These are phyloP conservation scores for Zaprionus davidi DNA, from an alignment of 1,140 invertebrate genomes.

Conservation along the genomic window DNA sequence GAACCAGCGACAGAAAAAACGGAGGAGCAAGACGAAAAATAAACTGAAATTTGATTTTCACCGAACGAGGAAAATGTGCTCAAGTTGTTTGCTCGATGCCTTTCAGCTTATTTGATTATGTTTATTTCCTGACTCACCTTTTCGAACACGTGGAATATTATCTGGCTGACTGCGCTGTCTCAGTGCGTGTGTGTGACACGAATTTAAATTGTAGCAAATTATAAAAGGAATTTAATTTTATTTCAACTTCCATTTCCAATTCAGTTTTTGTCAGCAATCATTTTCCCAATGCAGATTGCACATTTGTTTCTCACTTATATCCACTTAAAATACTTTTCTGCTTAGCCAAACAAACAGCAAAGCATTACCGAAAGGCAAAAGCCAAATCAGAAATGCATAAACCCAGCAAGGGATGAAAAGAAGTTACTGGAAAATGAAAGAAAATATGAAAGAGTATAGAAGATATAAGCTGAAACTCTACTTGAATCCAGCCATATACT, in stretches of 20 bases:
- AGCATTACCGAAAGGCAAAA: slow-evolving; percentile 25
- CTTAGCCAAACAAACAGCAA: slow-evolving; percentile 24
- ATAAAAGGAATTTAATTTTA: slow-evolving; percentile 18
- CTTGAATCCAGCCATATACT: slow-evolving; percentile 57
- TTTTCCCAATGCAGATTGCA: neutral
- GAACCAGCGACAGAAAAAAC: neutral
- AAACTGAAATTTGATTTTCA: slow-evolving; percentile 69
- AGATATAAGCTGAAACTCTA: slow-evolving; percentile 53
- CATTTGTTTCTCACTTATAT: slow-evolving; percentile 5
- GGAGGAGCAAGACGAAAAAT: neutral
- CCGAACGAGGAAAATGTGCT: slow-evolving; percentile 47
- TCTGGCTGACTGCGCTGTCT: slow-evolving; percentile 23
- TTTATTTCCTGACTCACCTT: slow-evolving; percentile 67
- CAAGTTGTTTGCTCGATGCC: slow-evolving; percentile 56
- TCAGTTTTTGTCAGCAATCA: neutral
- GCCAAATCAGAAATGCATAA: slow-evolving; percentile 56
- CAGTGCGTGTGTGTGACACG: neutral
- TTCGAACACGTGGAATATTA: slow-evolving; percentile 40
- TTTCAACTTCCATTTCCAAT: neutral
- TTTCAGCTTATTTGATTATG: slow-evolving; percentile 77
- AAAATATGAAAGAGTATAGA: neutral
- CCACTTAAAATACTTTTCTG: neutral
- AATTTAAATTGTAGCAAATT: slow-evolving; percentile 27
- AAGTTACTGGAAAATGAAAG: slow-evolving; percentile 5
- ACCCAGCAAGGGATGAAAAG: neutral